A percentile compares a stretch with the other conserved stretches of the same genome.
These are phyloP conservation scores for Spheniscus mendiculus DNA, from an alignment of 2,113 vertebrate genomes.

Conservation along the genomic window DNA sequence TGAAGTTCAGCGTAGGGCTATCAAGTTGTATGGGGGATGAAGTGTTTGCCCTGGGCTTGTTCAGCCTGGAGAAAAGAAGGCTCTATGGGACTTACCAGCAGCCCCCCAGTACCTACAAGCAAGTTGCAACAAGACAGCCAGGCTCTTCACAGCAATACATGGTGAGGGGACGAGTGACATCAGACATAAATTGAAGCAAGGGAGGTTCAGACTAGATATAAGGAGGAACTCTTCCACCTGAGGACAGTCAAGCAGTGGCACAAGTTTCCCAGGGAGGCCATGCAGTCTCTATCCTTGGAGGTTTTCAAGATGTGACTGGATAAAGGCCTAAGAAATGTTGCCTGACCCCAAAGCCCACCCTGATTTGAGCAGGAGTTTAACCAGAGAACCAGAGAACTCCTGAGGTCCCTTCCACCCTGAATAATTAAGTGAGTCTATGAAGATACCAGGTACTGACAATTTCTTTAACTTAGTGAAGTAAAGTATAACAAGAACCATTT, in stretches of 20 bases:
- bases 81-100: not conserved
- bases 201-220: not conserved
- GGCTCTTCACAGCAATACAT: not conserved
- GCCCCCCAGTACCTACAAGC: not conserved
- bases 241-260: not conserved
- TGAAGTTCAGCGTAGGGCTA: not conserved
- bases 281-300: not conserved
- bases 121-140: not conserved
- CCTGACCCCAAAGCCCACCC: not conserved
- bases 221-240: not conserved
- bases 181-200: not conserved
- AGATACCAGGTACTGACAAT: not conserved
- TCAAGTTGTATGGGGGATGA: not conserved
- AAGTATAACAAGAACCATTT: not conserved
- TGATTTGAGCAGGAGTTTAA: not conserved
- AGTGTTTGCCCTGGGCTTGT: not conserved
- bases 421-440: not conserved
- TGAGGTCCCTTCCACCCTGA: not conserved
- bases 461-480: not conserved
- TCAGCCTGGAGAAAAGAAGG: not conserved
- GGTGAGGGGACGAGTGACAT: not conserved
- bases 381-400: not conserved
- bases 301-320: not conserved
- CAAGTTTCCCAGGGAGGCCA: not conserved
- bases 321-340: not conserved